Evolutionary conservation across 2,888 invertebrate species (phyloP), one percentile per base, ranked within the genome.

Genomic region (Melikaiella ostensackeni): DNA sequence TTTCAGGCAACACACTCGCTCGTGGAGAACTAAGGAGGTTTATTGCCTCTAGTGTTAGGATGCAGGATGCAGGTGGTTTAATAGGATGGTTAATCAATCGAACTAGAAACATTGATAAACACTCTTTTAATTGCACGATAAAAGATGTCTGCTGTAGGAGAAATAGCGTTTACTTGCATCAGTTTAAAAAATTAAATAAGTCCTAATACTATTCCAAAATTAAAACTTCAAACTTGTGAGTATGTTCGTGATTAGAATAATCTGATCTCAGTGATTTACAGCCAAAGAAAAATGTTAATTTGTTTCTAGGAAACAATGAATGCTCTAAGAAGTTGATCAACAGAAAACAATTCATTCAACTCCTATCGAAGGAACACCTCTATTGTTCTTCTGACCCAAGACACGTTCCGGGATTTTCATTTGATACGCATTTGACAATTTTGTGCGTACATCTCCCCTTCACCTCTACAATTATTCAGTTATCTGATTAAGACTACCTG

Each of bases 401-500:
- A 70, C 66, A 70, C 66, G 66, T 70, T 70, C 66, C 77, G 78
- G 84, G 84, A 85, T 86, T 86, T 86, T 84, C 83, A 83, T 82
- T 85, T 86, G 84, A 85, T 83, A 84, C 84, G 85, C 84, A 83
- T 86, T 85, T 86, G 84, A 85, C 85, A 84, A 86, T 86, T 86
- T 86, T 83, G 80, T 83, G 80, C 82, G 82, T 78, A 79, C 78
- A 77, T 80, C n/a, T 81, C 81, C 75, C 61, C 80, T 62, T 74
- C 78, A 79, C 79, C 80, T 82, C 80, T 76, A 77, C 79, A 75
- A 80, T 80, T 78, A 79, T 82, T 73, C 84, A 74, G 75, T 80
- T 81, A 87, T 88, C 88, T 83, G 86, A 88, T 88, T 88, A 87
- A 85, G 83, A 80, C 87, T 82, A 74, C 74, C 83, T 86, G 88